Evolutionary conservation across 2,797 vertebrate genomes (phyloP).

Genomic region (Argya squamiceps): DNA sequence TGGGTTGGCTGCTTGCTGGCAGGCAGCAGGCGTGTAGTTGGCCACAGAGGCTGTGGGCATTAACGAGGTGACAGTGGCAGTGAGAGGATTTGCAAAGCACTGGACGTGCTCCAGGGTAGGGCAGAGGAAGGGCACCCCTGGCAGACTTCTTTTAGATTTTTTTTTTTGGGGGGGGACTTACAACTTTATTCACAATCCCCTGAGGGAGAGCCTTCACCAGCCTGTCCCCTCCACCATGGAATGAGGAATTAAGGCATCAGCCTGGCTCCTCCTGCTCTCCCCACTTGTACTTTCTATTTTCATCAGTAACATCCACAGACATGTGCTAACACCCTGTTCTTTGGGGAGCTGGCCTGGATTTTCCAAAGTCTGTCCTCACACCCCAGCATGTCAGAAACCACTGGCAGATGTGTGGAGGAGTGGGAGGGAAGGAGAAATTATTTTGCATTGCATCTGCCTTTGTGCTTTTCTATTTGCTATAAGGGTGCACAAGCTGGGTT

Average conservation of each 20-base stretch:
- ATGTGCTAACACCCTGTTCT: neutral
- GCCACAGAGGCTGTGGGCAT: neutral
- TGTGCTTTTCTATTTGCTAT: neutral
- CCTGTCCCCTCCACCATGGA: neutral
- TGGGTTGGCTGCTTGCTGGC: neutral
- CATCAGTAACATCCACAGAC: neutral
- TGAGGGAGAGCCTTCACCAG: neutral
- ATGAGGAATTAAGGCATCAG: neutral
- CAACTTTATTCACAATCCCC: neutral
- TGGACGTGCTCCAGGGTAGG: neutral
- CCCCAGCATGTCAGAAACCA: neutral
- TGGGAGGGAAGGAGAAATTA: neutral
- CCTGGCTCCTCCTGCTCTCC: neutral
- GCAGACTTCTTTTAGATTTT: neutral
- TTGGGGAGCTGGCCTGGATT: neutral
- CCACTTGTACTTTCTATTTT: neutral
- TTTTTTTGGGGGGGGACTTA: neutral
- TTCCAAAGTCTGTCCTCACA: neutral
- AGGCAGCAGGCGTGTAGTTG: neutral
- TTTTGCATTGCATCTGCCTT: neutral
- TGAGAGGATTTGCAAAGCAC: neutral
- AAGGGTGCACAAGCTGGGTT: neutral
- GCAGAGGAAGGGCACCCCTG: neutral
- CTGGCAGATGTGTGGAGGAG: constrained; percentile 5
- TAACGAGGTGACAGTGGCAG: neutral